Percentiles rank a stretch among this genome's conserved stretches.
These are phyloP conservation scores for Hyphantria cunea DNA, from an alignment of 1,140 invertebrate genomes.

Conservation along the genomic window DNA sequence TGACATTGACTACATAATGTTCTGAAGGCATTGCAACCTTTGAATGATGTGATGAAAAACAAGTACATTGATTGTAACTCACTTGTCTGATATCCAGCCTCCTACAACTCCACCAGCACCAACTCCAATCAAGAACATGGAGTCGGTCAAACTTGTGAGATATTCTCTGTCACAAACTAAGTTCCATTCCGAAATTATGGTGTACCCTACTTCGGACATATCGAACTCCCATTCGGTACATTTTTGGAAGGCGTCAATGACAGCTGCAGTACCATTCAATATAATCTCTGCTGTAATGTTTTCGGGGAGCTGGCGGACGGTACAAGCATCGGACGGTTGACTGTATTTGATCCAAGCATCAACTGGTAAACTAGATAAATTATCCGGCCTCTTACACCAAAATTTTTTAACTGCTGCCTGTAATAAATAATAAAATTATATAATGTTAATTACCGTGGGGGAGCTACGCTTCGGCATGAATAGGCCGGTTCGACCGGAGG, in stretches of 20 bases:
- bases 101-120: constrained; percentile 87
- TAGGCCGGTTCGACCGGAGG: no score
- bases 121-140: constrained; percentile 86
- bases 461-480: neutral
- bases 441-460: no score
- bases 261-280: constrained; percentile 61
- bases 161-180: constrained; percentile 85
- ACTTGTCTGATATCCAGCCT: constrained; percentile 87
- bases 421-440: constrained; percentile 34
- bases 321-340: constrained; percentile 75
- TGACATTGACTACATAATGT: no score
- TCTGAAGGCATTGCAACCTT: no score
- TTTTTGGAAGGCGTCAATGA: constrained; percentile 54
- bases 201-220: constrained; percentile 82
- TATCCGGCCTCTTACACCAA: constrained; percentile 84
- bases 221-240: constrained; percentile 88
- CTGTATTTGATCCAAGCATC: constrained; percentile 84
- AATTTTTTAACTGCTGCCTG: constrained; percentile 83
- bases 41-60: no score
- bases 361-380: constrained; percentile 77
- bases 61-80: constrained; percentile 9
- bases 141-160: constrained; percentile 85
- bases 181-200: constrained; percentile 86
- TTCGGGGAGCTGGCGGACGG: constrained; percentile 54
- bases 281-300: constrained; percentile 60